Base-by-base conservation (phyloP, 2,113 vertebrate species). In the Anseranas semipalmata region DNA sequence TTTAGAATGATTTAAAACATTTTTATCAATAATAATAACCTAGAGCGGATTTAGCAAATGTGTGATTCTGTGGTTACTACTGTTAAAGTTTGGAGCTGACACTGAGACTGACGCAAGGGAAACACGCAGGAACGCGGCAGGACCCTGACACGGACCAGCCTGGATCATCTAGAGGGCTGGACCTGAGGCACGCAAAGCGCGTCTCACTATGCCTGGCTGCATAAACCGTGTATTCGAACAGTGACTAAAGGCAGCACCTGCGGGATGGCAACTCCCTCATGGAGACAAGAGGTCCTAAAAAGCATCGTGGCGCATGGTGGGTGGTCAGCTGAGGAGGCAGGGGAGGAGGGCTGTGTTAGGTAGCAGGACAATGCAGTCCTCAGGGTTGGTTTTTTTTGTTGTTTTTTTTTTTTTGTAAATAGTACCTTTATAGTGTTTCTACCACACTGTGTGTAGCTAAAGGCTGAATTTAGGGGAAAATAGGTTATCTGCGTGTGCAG, bases 191-290 rank as follows among this genome's bases (percentile, higher is more conserved):
- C 1, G 3, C 63, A 4, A 45, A 32, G 72, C 3, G 0, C 17
- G 1, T 18, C 10, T 12, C 16, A 5, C 46, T 0, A 1, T 6
- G 28, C 50, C 56, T 17, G 4, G 10, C 22, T 8, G 15, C 27
- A 2, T 0, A 3, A 30, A 1, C 21, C 66, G 6, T 3, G 1
- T 1, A 0, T 17, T 4, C 6, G 3, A 2, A 0, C 0, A 12
- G 17, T 15, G 2, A 2, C 2, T 19, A 12, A 1, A 20, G 83
- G n/a, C 3, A 1, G 22, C 70, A 17, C 28, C 5, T 35, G 1
- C 12, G 24, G 56, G 3, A 3, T 8, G 37, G 30, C 6, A 17
- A 32, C 14, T 1, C 25, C 43, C n/a, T 15, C 18, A 3, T 0
- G 2, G 17, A 43, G 7, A 28, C 35, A 33, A 4, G 6, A 35